These are phyloP conservation scores for Polydrusus cervinus DNA, from an alignment of 2,888 invertebrate genomes.

Conservation along the genomic window DNA sequence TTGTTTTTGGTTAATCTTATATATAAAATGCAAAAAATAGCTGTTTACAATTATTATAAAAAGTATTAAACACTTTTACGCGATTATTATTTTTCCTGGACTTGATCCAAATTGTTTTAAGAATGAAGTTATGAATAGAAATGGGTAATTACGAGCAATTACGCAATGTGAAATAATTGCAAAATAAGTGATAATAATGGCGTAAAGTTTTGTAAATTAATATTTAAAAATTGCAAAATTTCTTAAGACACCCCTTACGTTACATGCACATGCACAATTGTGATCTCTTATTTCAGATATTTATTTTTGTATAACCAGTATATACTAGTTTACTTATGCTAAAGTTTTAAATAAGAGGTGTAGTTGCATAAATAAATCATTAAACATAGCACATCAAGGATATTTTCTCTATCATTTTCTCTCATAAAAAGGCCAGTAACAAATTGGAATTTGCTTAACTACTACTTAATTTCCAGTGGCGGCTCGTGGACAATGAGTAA, in stretches of 20 bases:
- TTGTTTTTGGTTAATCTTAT: too few relatives aligned
- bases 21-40: too few relatives aligned
- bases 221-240: slow-evolving; percentile 2
- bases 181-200: too few relatives aligned
- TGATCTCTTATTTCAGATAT: slow-evolving; percentile 36
- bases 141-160: not conserved
- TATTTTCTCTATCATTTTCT: not conserved
- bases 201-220: not conserved
- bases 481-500: too few relatives aligned
- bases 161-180: not conserved
- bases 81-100: not conserved
- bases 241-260: not conserved
- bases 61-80: not conserved
- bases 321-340: slow-evolving; percentile 8
- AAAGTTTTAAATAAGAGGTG: slow-evolving; percentile 18
- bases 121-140: not conserved
- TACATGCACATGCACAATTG: slow-evolving; percentile 10
- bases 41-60: not conserved
- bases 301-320: slow-evolving; percentile 44
- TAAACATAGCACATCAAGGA: slow-evolving; percentile 15
- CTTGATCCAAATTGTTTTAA: not conserved
- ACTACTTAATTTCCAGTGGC: too few relatives aligned
- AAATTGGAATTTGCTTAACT: too few relatives aligned
- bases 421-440: not conserved
- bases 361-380: slow-evolving; percentile 31